phyloP scores from a whole-genome alignment of 2,113 vertebrate species.

The Gavialis gangeticus region DNA sequence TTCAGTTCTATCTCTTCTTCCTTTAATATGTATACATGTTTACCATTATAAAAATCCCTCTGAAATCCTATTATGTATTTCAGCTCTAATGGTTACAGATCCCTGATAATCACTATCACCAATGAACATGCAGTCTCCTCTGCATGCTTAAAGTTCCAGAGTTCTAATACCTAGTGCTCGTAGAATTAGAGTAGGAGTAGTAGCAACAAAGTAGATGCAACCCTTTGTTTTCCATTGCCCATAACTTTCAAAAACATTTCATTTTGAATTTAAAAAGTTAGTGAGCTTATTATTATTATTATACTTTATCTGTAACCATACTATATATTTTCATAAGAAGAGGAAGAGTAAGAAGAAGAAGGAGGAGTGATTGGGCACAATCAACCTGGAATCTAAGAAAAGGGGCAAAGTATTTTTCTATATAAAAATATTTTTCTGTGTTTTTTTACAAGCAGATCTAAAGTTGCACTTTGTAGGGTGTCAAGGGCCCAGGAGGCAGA shows the following conservation, averaged over 20 bases:
- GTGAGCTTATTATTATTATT: neutral
- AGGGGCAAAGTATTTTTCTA: neutral
- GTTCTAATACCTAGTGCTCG: neutral
- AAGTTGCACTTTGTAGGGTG: neutral
- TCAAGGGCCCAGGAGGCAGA: neutral
- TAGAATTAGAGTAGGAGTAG: neutral
- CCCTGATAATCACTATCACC: neutral
- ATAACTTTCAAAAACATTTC: neutral
- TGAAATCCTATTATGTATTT: neutral
- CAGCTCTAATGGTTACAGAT: neutral
- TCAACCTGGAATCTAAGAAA: neutral
- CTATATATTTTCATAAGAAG: no score
- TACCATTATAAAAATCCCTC: neutral
- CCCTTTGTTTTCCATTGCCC: neutral
- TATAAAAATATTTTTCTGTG: neutral
- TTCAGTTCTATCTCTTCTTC: neutral
- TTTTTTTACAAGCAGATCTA: neutral
- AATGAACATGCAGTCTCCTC: neutral
- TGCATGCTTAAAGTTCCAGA: neutral
- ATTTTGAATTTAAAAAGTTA: neutral
- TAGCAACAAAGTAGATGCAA: neutral
- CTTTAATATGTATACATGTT: neutral
- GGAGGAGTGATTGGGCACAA: neutral
- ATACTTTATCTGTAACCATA: neutral
- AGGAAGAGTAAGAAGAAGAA: no score